Evolutionary conservation across 1,140 invertebrate genomes (phyloP).

Genomic region (Pogonomyrmex californicus): DNA sequence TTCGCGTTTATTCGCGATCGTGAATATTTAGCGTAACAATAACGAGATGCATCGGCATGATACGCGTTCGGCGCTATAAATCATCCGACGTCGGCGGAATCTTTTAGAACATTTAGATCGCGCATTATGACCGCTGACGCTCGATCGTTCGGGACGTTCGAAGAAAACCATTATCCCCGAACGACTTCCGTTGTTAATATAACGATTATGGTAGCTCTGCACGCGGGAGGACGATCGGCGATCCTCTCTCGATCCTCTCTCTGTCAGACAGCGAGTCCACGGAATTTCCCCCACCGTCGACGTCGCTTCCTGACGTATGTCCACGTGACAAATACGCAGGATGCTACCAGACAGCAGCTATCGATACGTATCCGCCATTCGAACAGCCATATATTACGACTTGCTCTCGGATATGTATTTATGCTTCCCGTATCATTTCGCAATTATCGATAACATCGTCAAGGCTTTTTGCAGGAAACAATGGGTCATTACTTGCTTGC

Average conservation of each 20-base stretch:
- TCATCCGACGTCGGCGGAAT: slow-evolving; percentile 28
- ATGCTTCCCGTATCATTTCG: slow-evolving; percentile 86
- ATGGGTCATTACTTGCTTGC: slow-evolving; percentile 84
- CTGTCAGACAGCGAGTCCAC: slow-evolving; percentile 57
- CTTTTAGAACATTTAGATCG: slow-evolving; percentile 39
- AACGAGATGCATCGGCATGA: slow-evolving; percentile 51
- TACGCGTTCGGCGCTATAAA: slow-evolving; percentile 28
- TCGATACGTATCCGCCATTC: slow-evolving; percentile 84
- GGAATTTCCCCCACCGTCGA: slow-evolving; percentile 12
- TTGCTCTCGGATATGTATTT: slow-evolving; percentile 82
- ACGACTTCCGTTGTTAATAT: slow-evolving; percentile 74
- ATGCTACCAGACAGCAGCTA: slow-evolving; percentile 81
- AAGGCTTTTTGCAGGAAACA: slow-evolving; percentile 87
- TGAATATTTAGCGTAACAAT: slow-evolving; percentile 47
- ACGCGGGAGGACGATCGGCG: slow-evolving; percentile 68
- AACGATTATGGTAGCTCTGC: slow-evolving; percentile 64
- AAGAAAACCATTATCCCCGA: slow-evolving; percentile 74
- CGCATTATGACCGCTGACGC: slow-evolving; percentile 58
- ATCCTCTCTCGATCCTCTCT: slow-evolving; percentile 70
- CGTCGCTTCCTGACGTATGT: slow-evolving; percentile 37
- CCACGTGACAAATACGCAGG: slow-evolving; percentile 84
- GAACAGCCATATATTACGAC: slow-evolving; percentile 81
- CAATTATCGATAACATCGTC: slow-evolving; percentile 87
- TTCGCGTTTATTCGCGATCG: slow-evolving; percentile 20
- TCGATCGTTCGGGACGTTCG: slow-evolving; percentile 65